phyloP scores from a whole-genome alignment of 64 coral and sea anemone species.

The Hydrozoanthus tunicans region DNA sequence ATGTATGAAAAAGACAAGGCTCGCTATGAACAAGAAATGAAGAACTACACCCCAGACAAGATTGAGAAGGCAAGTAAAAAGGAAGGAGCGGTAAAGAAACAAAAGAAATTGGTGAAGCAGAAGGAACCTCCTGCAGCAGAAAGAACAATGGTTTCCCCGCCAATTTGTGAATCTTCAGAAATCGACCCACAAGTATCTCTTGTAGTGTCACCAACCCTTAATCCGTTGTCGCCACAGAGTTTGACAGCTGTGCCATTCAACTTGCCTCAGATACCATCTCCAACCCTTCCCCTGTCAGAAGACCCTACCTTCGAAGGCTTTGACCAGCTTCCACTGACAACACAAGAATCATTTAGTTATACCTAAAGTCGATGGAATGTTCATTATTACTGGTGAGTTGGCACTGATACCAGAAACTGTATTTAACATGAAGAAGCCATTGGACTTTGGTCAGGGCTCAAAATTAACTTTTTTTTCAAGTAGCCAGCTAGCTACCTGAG shows the following conservation, averaged over 20 bases:
- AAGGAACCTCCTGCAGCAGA: slow-evolving; percentile 16
- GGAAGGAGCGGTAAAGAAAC: slow-evolving; percentile 68
- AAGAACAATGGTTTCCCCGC: slow-evolving; percentile 3
- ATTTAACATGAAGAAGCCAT: too few relatives aligned
- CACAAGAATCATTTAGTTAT: slow-evolving; percentile 65
- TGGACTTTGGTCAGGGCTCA: too few relatives aligned
- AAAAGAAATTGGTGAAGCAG: slow-evolving; percentile 56
- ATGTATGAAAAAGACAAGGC: slow-evolving; percentile 99
- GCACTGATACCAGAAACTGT: too few relatives aligned
- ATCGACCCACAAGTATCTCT: slow-evolving; percentile 48
- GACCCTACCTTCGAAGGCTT: slow-evolving; percentile 69
- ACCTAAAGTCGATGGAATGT: neutral
- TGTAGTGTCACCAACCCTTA: slow-evolving; percentile 77
- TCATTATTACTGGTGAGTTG: neutral
- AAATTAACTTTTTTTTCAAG: too few relatives aligned
- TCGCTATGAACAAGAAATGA: slow-evolving; percentile 97
- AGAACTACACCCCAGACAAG: slow-evolving; percentile 94
- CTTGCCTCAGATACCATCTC: slow-evolving; percentile 76
- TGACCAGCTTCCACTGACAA: slow-evolving; percentile 51
- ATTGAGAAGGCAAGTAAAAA: slow-evolving; percentile 48
- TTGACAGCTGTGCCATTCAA: slow-evolving; percentile 73
- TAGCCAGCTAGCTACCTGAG: too few relatives aligned
- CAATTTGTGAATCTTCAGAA: slow-evolving; percentile 30
- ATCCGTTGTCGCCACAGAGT: slow-evolving; percentile 81
- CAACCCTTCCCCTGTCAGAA: slow-evolving; percentile 56